A percentile compares a stretch with the other conserved stretches of the same genome.
Evolutionary conservation across 2,888 invertebrate genomes (phyloP).

Genomic region (Mantis religiosa): DNA sequence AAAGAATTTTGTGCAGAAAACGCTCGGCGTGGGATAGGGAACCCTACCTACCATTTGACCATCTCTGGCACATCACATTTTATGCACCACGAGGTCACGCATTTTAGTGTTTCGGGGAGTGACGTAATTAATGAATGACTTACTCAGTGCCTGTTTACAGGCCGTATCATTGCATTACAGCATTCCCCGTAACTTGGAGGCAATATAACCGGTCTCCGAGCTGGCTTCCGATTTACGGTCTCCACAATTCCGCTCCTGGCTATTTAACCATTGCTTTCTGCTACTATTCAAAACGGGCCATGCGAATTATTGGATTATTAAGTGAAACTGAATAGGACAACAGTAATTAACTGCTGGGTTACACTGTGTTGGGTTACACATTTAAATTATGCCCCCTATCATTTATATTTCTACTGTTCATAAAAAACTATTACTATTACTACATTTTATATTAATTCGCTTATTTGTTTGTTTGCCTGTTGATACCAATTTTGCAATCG

Average conservation of each 20-base stretch:
- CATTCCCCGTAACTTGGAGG: not conserved
- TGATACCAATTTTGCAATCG: too few relatives aligned
- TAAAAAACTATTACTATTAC: too few relatives aligned
- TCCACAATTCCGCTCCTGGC: not conserved
- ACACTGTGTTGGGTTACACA: too few relatives aligned
- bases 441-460: too few relatives aligned
- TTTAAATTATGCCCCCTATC: too few relatives aligned
- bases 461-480: too few relatives aligned
- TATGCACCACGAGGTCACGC: not conserved
- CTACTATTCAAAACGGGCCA: too few relatives aligned
- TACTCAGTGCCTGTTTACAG: not conserved
- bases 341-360: too few relatives aligned
- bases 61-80: not conserved
- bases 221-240: too few relatives aligned
- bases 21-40: not conserved
- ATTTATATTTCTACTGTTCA: too few relatives aligned
- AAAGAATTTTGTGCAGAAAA: not conserved
- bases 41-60: not conserved
- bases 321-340: too few relatives aligned
- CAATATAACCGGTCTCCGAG: not conserved
- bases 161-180: not conserved
- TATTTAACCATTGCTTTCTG: not conserved
- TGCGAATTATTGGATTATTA: too few relatives aligned
- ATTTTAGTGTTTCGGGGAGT: not conserved
- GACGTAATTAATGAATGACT: not conserved